A percentile compares a stretch with the other conserved stretches of the same genome.
phyloP scores from a whole-genome alignment of 2,113 vertebrate genomes.

The Anseranas semipalmata region DNA sequence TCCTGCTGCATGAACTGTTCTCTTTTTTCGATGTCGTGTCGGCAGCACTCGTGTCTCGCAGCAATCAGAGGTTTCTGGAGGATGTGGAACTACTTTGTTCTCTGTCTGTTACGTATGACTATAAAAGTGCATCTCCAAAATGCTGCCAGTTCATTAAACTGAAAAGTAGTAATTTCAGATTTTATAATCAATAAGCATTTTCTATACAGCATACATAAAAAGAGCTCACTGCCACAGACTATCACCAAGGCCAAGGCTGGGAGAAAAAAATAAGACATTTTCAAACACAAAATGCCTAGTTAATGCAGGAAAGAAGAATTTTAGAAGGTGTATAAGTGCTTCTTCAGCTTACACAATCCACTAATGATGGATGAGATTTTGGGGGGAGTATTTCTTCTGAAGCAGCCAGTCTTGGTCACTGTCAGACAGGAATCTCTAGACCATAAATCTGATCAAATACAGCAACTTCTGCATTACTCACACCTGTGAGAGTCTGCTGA shows the following conservation, averaged over 20 bases:
- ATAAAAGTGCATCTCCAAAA: background rate
- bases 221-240: background rate
- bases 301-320: background rate
- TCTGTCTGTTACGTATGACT: background rate
- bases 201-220: background rate
- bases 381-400: background rate
- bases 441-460: background rate
- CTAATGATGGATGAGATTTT: background rate
- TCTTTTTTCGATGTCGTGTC: background rate
- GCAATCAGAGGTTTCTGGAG: background rate
- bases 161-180: background rate
- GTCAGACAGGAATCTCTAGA: background rate
- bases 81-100: slow-evolving; percentile 24
- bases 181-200: background rate
- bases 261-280: background rate
- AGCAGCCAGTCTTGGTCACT: background rate
- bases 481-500: background rate
- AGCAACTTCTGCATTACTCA: background rate
- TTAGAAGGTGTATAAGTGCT: background rate
- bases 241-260: background rate
- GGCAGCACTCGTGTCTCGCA: background rate
- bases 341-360: background rate
- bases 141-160: background rate
- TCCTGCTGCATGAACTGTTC: background rate
- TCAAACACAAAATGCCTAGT: background rate